A percentile compares a stretch with the other conserved stretches of the same genome.
phyloP scores from a whole-genome alignment of 2,113 vertebrate genomes.

The Coptodon rendalli region DNA sequence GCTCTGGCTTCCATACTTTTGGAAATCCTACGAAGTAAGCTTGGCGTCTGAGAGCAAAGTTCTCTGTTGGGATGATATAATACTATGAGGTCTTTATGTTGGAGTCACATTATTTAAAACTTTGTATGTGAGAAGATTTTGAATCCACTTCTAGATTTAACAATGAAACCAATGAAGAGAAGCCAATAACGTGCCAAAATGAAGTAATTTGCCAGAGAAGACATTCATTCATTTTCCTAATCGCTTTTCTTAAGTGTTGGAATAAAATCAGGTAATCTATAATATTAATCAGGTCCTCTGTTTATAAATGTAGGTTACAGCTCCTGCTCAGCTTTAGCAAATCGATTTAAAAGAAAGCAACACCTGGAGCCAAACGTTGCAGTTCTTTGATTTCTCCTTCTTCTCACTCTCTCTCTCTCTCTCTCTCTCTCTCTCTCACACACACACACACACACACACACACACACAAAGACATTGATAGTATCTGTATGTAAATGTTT shows the following conservation, averaged over 20 bases:
- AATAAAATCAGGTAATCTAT: slow-evolving; percentile 10
- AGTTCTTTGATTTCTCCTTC: neutral
- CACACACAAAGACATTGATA: neutral
- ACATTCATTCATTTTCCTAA: slow-evolving; percentile 19
- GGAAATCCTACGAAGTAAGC: neutral
- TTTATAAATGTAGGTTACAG: neutral
- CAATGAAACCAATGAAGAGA: neutral
- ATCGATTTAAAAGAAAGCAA: neutral
- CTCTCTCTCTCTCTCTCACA: neutral
- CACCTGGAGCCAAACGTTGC: neutral
- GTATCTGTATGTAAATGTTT: neutral
- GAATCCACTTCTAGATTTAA: neutral
- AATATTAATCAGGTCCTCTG: neutral
- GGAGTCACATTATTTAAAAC: neutral
- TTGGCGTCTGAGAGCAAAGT: neutral
- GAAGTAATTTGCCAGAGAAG: neutral
- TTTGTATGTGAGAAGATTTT: neutral
- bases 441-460: neutral
- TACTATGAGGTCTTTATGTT: neutral
- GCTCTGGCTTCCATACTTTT: neutral
- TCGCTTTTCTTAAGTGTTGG: neutral
- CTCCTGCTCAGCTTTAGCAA: neutral
- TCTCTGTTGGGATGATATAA: neutral
- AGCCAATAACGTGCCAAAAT: slow-evolving; percentile 5
- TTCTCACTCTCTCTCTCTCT: neutral